These are phyloP conservation scores for Spodoptera littoralis DNA, from an alignment of 2,888 invertebrate species.

Conservation along the genomic window DNA sequence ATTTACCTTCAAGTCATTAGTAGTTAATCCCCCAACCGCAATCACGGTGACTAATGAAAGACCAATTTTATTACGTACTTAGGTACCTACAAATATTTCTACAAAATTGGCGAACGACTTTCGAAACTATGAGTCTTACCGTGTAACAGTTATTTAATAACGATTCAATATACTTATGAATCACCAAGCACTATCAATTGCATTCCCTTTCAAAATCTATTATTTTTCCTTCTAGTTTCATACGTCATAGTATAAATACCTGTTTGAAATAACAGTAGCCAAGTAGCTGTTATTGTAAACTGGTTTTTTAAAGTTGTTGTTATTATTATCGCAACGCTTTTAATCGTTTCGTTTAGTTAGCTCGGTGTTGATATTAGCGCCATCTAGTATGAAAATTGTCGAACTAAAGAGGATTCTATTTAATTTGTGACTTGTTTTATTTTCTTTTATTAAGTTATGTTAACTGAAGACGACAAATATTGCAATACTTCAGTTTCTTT, in stretches of 20 bases:
- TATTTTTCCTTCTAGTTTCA: not conserved
- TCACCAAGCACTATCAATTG: conserved; percentile 8
- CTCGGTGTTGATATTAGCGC: not conserved
- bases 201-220: conserved; percentile 13
- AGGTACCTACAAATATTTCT: not conserved
- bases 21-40: no score
- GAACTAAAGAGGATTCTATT: no score
- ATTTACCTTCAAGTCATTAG: no score
- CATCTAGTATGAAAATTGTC: conserved; percentile 16
- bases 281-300: conserved; percentile 11
- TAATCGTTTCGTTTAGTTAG: no score
- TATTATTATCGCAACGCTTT: no score
- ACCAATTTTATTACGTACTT: conserved; percentile 6
- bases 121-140: conserved; percentile 17
- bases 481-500: no score
- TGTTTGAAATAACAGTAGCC: not conserved
- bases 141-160: conserved; percentile 10
- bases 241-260: conserved; percentile 2
- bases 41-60: not conserved
- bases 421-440: no score
- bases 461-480: no score
- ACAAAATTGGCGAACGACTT: conserved; percentile 7
- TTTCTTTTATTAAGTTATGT: no score
- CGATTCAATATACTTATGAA: conserved; percentile 24
- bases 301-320: not conserved